These are phyloP conservation scores for Podilymbus podiceps DNA, from an alignment of 2,113 vertebrate species.

Conservation along the genomic window DNA sequence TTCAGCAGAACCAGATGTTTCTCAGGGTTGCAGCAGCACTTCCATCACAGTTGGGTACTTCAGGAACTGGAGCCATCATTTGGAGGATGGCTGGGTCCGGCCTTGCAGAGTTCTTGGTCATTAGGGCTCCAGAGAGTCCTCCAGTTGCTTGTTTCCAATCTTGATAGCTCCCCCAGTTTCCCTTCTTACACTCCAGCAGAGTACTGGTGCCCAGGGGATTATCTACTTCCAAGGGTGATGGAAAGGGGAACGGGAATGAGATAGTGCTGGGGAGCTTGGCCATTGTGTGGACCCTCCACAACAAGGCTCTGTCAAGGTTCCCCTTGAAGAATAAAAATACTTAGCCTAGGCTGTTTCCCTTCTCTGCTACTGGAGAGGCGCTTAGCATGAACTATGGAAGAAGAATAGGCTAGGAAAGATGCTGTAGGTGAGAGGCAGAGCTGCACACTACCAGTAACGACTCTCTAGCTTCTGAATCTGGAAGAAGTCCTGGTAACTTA, in stretches of 20 bases:
- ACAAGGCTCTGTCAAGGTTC: neutral
- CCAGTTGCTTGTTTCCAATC: neutral
- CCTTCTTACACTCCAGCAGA: neutral
- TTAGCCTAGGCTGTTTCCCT: neutral
- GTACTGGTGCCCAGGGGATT: neutral
- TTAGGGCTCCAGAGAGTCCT: neutral
- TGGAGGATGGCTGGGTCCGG: neutral
- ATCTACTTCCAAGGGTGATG: rapidly evolving
- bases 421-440: neutral
- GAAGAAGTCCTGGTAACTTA: neutral
- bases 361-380: neutral
- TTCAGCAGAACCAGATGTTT: neutral
- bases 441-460: neutral
- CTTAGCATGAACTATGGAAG: neutral
- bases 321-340: neutral
- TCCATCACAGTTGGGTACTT: neutral
- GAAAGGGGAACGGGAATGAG: neutral
- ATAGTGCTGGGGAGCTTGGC: neutral
- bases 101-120: neutral
- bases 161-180: neutral
- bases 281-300: neutral
- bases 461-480: neutral
- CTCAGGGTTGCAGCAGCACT: neutral
- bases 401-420: neutral
- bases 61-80: neutral